Evolutionary conservation across 2,113 vertebrate genomes (phyloP).

Genomic region (Ancistrus triradiatus): DNA sequence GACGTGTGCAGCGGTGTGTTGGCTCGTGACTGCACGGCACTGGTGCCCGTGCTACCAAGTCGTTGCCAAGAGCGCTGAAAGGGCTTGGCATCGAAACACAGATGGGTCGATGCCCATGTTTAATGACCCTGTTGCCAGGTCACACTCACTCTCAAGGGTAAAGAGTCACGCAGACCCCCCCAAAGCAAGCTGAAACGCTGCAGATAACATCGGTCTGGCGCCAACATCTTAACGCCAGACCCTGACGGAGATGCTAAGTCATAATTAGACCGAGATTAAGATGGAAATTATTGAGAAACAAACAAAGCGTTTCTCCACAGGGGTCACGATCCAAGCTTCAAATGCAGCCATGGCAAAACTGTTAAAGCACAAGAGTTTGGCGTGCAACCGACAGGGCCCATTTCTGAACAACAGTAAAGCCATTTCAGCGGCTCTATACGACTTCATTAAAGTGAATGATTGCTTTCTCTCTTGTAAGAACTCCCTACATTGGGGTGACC

Average conservation of each 20-base stretch:
- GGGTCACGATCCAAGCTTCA: background rate
- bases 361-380: background rate
- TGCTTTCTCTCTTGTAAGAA: background rate
- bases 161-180: slow-evolving; percentile 15
- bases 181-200: background rate
- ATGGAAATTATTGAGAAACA: slow-evolving; percentile 29
- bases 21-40: slow-evolving; percentile 30
- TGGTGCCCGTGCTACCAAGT: slow-evolving; percentile 19
- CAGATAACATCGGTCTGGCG: slow-evolving; percentile 16
- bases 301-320: slow-evolving; percentile 5
- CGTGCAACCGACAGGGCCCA: background rate
- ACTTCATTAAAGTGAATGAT: background rate
- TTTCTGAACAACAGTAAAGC: background rate
- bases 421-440: background rate
- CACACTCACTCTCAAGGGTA: slow-evolving; percentile 26
- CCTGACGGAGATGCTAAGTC: slow-evolving; percentile 41
- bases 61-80: slow-evolving; percentile 34
- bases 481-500: background rate
- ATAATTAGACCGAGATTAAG: slow-evolving; percentile 37
- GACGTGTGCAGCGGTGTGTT: slow-evolving; percentile 37
- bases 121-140: slow-evolving; percentile 25
- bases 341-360: background rate
- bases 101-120: slow-evolving; percentile 30
- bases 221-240: slow-evolving; percentile 22
- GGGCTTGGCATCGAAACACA: slow-evolving; percentile 23